Conservation (phyloP, 2,888 invertebrate species). For the Lycaena phlaeas region DNA sequence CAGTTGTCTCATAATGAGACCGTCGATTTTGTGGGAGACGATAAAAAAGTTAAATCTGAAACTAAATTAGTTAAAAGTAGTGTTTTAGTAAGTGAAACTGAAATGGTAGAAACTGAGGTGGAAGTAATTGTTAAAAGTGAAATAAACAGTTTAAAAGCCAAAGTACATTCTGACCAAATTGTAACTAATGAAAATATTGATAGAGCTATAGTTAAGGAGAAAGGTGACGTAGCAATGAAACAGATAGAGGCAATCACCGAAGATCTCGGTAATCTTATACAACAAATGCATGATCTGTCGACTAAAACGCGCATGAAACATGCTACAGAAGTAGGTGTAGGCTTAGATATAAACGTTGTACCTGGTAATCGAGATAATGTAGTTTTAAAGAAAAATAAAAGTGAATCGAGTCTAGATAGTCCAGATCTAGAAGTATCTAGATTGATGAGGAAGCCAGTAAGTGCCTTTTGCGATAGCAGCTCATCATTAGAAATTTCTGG, state of each 20-base stretch:
- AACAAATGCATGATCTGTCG: conserved; percentile 49
- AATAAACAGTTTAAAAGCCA: conserved; percentile 29
- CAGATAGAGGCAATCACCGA: conserved; percentile 53
- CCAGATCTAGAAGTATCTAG: conserved; percentile 67
- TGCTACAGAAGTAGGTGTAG: conserved; percentile 24
- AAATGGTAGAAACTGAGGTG: conserved; percentile 34
- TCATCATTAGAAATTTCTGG: conserved; percentile 64
- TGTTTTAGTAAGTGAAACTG: conserved; percentile 30
- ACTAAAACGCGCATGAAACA: conserved; percentile 29
- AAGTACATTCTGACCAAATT: conserved; percentile 35
- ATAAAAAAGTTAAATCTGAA: conserved; percentile 33
- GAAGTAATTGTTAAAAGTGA: conserved; percentile 36
- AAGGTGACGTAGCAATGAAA: conserved; percentile 37
- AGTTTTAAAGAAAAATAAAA: conserved; percentile 66
- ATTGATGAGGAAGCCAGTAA: conserved; percentile 54
- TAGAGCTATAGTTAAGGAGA: conserved; percentile 25
- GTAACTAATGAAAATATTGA: conserved; percentile 17
- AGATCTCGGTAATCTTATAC: conserved; percentile 53
- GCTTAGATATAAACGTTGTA: conserved; percentile 37
- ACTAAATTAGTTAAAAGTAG: conserved; percentile 38
- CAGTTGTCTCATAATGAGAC: conserved; percentile 35
- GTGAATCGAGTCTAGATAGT: conserved; percentile 67
- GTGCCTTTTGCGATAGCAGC: conserved; percentile 59
- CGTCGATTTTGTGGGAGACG: conserved; percentile 25
- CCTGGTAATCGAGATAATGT: conserved; percentile 50